Base-by-base conservation (phyloP, 2,113 vertebrate species). In the Hypanus sabinus region DNA sequence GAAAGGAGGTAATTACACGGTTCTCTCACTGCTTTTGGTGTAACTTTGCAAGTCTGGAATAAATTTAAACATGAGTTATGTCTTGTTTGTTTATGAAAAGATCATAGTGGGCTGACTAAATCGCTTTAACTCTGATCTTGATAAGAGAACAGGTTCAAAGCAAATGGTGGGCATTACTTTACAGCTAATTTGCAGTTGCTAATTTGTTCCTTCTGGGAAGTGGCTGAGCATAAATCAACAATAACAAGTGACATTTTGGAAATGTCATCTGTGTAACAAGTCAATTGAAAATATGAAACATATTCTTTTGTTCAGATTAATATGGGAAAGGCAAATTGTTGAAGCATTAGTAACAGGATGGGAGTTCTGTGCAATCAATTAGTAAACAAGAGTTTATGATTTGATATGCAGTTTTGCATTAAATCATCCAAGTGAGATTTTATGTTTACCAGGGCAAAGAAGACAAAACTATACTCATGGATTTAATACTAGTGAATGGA, bases 231-330 rank as follows among this genome's bases (percentile, higher is more conserved):
- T 46, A 27, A 93, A 46, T 93, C 22, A 6, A 27, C 70, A 73
- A 93, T 71, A 46, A 71, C 90, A 36, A 93, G 68, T 73, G 90
- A 93, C 68, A 92, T 92, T 92, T 92, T 11, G 36, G n/a, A 92
- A 92, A 71, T 92, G 20, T 73, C 6, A 73, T 70, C 20, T 46
- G 71, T 5, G 68, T 71, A 24, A 38, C 65, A 71, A 92, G 5
- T 68, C 33, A 18, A 20, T 12, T 70, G 20, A 27, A 30, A 65
- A 20, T 16, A 90, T 90, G 36, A 73, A 22, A 10, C 30, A 22
- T 68, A 71, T 27, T 46, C 8, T 73, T 46, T 46, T 73, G 60
- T 93, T 6, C 36, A 27, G n/a, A 27, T 30, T 73, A 30, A 30
- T 27, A 55, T 27, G 46, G 22, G 38, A 46, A 73, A 55, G 46